Conservation (phyloP, 2,113 vertebrate genomes). For the Mus pahari region DNA sequence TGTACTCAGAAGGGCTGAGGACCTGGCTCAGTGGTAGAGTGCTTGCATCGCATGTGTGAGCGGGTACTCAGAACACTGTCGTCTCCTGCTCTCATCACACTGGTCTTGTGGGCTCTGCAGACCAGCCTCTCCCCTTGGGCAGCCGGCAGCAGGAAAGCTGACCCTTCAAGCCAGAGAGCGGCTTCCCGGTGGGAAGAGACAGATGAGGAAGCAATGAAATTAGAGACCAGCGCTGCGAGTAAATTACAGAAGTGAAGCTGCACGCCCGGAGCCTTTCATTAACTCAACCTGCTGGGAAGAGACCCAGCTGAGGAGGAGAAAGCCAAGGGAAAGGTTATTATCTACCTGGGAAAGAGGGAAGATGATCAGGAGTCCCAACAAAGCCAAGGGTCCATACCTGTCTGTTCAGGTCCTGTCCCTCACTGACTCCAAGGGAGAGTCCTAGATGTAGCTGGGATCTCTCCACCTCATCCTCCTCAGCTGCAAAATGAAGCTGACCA, state of each 20-base stretch:
- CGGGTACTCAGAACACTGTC: neutral
- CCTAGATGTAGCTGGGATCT: neutral
- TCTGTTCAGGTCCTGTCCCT: neutral
- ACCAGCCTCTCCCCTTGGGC: neutral
- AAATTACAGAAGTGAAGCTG: slow-evolving; percentile 12
- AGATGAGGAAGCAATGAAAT: slow-evolving; percentile 50
- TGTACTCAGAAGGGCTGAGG: neutral
- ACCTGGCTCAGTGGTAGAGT: too few species aligned
- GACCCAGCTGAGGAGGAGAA: neutral
- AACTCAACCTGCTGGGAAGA: neutral
- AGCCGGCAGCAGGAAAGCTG: neutral
- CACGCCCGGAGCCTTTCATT: neutral
- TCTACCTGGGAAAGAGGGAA: neutral
- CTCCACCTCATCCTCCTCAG: neutral
- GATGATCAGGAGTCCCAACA: neutral
- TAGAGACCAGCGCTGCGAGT: neutral
- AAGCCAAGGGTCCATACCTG: neutral
- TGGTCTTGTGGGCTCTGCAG: neutral
- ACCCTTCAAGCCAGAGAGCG: neutral
- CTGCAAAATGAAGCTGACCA: neutral
- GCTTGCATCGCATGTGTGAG: neutral
- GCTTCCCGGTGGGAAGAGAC: neutral
- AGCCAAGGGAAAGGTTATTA: too few species aligned
- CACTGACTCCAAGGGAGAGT: neutral
- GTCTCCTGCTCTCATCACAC: neutral